phyloP scores from a whole-genome alignment of 2,113 vertebrate genomes.

The Pterocles orientalis region DNA sequence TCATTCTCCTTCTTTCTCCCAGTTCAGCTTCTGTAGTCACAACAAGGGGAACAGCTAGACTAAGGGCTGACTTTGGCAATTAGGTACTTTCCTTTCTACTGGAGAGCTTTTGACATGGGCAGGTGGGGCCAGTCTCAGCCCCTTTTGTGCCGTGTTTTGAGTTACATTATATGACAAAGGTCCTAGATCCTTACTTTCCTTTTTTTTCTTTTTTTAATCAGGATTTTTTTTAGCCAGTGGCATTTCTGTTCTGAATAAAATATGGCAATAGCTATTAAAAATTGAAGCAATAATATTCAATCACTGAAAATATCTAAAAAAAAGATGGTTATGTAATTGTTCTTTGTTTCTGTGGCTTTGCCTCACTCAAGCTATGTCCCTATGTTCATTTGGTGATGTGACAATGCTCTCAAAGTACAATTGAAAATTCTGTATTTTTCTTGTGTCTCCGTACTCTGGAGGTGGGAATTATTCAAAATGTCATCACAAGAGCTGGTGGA shows the following conservation, averaged over 20 bases:
- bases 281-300: not conserved
- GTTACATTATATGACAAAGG: not conserved
- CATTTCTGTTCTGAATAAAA: not conserved
- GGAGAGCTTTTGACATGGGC: not conserved
- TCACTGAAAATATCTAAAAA: not conserved
- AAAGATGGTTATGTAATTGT: not conserved
- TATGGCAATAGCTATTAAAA: not conserved
- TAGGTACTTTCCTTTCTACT: not conserved
- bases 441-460: not conserved
- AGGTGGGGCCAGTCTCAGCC: accelerated
- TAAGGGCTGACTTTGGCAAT: not conserved
- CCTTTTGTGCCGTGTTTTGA: accelerated
- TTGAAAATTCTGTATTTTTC: not conserved
- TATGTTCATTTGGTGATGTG: not conserved
- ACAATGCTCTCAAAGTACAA: not conserved
- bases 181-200: not conserved
- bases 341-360: not conserved
- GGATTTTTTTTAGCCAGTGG: not conserved
- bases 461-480: not conserved
- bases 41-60: not conserved
- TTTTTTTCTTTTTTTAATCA: not conserved
- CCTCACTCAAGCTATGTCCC: not conserved
- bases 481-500: not conserved
- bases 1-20: not conserved
- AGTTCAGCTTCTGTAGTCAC: not conserved